Evolutionary conservation across 1,140 invertebrate species (phyloP), one percentile per base, ranked within the genome.

Genomic region (Paralvinella palmiformis): DNA sequence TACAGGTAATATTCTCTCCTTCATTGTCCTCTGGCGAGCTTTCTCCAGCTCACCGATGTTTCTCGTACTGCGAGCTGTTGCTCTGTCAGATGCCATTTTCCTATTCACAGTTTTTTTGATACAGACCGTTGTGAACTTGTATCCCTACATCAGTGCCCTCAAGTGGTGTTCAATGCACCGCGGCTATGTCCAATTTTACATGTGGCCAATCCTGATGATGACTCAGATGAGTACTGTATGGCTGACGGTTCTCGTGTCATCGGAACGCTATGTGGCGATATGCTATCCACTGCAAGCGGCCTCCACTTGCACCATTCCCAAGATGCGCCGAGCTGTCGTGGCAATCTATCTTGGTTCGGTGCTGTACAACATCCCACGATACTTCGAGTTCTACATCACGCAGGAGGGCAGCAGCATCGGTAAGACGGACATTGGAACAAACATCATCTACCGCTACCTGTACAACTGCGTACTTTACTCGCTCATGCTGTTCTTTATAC

Each of bases 1-100:
- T 22, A 58, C 77, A 5, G 78, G 78, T n/a, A 79, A 79, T 63
- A 68, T 72, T n/a, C 70, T 79, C 3, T 77, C 76, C 10, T 76
- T 79, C 45, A 67, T 78, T 29, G 76, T 78, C 15, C 67, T 79
- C 35, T 73, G 72, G 70, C 63, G 74, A 17, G 66, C 69, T 15
- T 76, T 77, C 65, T 74, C 73, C 71, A 72, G 74, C 36, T 79
- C 76, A 1, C 72, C 75, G 2, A 77, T 77, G 15, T 75, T 79
- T 15, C 69, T 73, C 36, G 76, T 78, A 60, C 67, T 79, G 27
- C 63, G 76, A 33, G 74, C 71, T 5, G 66, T 79, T 7, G 73
- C 76, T 20, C 65, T 79, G 33, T 74, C 74, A 0, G 76, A 78
- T 62, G 72, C 72, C 0, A 71, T 67, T 17, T 63, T 67, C 22